A percentile compares a stretch with the other conserved stretches of the same genome.
Conservation (phyloP, 2,888 invertebrate species). For the Archips xylosteana region DNA sequence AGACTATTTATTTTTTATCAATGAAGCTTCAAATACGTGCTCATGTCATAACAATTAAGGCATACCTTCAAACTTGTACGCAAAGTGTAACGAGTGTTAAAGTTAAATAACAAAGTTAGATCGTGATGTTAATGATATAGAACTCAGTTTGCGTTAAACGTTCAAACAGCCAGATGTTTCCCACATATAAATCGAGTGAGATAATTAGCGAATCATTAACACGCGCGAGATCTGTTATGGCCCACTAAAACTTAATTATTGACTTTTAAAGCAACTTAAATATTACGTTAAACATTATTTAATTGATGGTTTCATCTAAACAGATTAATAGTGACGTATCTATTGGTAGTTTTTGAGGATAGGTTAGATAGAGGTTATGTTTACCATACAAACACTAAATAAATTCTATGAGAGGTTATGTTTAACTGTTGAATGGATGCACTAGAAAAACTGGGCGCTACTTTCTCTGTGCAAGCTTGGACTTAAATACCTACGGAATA, state of each 20-base stretch:
- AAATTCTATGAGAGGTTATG: not conserved
- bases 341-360: constrained; percentile 2
- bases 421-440: too few relatives aligned
- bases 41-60: constrained; percentile 31
- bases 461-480: too few relatives aligned
- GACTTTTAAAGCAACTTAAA: constrained; percentile 45
- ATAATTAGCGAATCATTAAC: constrained; percentile 73
- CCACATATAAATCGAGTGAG: constrained; percentile 47
- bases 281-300: constrained; percentile 13
- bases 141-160: not conserved
- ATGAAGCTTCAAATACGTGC: constrained; percentile 26
- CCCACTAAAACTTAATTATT: constrained; percentile 54
- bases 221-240: constrained; percentile 66
- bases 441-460: too few relatives aligned
- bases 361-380: constrained; percentile 12
- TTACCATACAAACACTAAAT: not conserved
- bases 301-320: constrained; percentile 30
- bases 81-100: constrained; percentile 11
- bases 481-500: too few relatives aligned
- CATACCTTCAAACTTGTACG: constrained; percentile 26
- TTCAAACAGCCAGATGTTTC: constrained; percentile 42
- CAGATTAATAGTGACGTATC: constrained; percentile 19
- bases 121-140: constrained; percentile 21
- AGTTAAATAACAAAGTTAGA: constrained; percentile 7
- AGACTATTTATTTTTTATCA: constrained; percentile 24